Conservation (phyloP, 2,113 vertebrate species). For the Heterotilapia buettikoferi region DNA sequence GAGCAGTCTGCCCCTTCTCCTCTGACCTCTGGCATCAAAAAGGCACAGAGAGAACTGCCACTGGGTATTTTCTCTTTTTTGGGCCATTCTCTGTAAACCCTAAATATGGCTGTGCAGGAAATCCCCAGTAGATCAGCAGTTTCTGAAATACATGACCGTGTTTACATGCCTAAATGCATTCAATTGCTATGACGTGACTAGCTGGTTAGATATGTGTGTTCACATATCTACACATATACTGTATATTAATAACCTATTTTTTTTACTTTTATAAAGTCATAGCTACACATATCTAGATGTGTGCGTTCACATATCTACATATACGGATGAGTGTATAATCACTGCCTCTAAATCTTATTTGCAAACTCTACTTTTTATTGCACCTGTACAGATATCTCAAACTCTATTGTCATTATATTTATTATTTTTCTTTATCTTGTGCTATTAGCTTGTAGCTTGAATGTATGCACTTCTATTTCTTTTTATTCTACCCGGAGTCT, state of each 20-base stretch:
- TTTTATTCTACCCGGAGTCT: not conserved
- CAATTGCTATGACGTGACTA: not conserved
- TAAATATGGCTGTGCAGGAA: not conserved
- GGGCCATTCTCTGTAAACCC: not conserved
- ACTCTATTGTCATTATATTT: not conserved
- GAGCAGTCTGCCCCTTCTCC: not conserved
- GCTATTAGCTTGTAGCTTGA: not conserved
- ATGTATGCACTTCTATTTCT: not conserved
- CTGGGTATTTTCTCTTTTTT: not conserved
- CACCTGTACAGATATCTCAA: not conserved
- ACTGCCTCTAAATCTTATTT: not conserved
- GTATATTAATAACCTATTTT: not conserved
- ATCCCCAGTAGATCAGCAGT: not conserved
- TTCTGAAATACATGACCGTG: not conserved
- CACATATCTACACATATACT: not conserved
- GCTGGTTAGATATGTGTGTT: not conserved
- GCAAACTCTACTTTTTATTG: not conserved
- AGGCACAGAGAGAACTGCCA: not conserved
- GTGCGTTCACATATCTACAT: not conserved
- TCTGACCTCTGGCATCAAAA: not conserved
- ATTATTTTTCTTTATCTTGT: not conserved
- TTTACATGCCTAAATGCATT: not conserved
- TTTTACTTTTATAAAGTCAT: not conserved
- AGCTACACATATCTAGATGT: not conserved
- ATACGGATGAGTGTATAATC: not conserved